Evolutionary conservation across 2,888 invertebrate species (phyloP), one percentile per base, ranked within the genome.

Genomic region (Sabatieria punctata): DNA sequence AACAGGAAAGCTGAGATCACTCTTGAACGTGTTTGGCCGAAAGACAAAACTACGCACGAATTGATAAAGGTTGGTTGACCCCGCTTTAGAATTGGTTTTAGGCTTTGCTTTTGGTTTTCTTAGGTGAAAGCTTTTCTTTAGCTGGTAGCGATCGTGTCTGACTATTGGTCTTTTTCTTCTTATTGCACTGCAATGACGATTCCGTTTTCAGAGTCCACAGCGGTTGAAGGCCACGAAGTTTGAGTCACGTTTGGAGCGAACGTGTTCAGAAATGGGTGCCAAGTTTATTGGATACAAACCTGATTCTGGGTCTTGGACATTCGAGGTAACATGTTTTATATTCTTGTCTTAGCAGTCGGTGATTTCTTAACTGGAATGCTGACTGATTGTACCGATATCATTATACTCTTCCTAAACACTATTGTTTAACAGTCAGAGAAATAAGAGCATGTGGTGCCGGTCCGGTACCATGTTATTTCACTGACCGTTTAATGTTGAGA

Each of bases 231-330:
- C 77, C 46, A 79, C 88, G 77, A 79, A 82, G 60, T 95, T 85
- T 70, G 80, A 84, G 55, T 79, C 77, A 8, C 85, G 83, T 63
- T 68, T 95, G 47, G 78, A 86, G 18, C 75, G 78, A 26, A 80
- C 82, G 1, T 85, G 86, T 49, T 78, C 79, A 52, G 84, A 82
- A 57, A 82, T 89, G 67, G 81, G 80, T 51, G 86, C 88, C 0
- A 78, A 79, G 45, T 97, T 95, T 66, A 77, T 55, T n/a, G n/a
- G n/a, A 63, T 95, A 91, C 68, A 75, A 86, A 0, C 85, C 91
- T 0, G 83, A 84, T 64, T 88, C 86, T 1, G 95, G 95, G 23
- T 86, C 89, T 46, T 97, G 95, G 93, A 89, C 91, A 43, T 95
- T 95, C 69, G 77, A 81, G 66, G 83, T 82, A n/a, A n/a, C n/a